Base-by-base conservation (phyloP, 2,113 vertebrate species). In the Oxygymnocypris stewartii region DNA sequence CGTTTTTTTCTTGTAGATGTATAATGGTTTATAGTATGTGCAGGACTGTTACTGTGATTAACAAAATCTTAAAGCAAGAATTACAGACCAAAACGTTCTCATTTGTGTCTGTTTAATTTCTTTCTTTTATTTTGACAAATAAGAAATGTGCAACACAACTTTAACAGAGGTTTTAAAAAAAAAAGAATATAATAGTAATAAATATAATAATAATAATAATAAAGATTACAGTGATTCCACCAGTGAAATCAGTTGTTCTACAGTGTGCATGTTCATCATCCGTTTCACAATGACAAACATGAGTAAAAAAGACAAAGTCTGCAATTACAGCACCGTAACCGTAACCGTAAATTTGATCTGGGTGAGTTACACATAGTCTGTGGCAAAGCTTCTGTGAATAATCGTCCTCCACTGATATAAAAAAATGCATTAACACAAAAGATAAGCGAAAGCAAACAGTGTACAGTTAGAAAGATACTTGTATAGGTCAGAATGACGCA, bases 301-400 rank as follows among this genome's bases (percentile, higher is more conserved):
- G 82, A 85, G 89, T 54, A 69, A 90, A 90, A 78, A 85, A 87
- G 76, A 54, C 84, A 84, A 61, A n/a, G 57, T 10, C 40, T 61
- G 37, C 4, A 71, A 61, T 69, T 79, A 14, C 3, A 86, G 69
- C 54, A 31, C 28, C n/a, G n/a, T 65, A 28, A 54, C n/a, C n/a
- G n/a, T n/a, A n/a, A n/a, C 2, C 6, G 10, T 71, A 63, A 76
- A 23, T n/a, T 31, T 0, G 28, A 71, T 35, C 71, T 47, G 40
- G 78, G 23, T n/a, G 14, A 47, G 40, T 80, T 25, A 42, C 4
- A 23, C 20, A 23, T 49, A 5, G 14, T 51, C 25, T 59, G 31
- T 49, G 51, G 86, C 44, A 49, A 65, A n/a, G 18, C 20, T 79
- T 65, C n/a, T 1, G 6, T 20, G 40, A 65, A n/a, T 63, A 42